Conservation (phyloP, 2,797 vertebrate genomes). For the Gallinago solitaria region DNA sequence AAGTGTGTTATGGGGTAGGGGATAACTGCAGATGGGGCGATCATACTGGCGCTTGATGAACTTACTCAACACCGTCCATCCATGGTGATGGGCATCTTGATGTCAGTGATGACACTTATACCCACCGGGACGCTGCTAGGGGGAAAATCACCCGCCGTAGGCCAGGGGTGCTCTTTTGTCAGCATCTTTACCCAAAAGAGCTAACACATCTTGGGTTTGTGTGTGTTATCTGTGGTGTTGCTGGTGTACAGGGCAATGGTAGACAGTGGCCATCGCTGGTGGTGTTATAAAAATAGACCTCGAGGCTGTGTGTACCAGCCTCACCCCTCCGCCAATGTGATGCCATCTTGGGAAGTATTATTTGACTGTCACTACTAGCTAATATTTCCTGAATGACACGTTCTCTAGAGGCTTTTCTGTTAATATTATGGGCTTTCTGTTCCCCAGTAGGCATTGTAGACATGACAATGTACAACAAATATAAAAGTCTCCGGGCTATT, state of each 20-base stretch:
- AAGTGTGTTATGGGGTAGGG: neutral
- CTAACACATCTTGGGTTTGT: neutral
- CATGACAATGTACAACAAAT: neutral
- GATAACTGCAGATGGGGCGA: neutral
- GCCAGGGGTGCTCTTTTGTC: neutral
- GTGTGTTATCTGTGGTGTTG: neutral
- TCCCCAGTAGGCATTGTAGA: neutral
- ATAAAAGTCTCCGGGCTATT: fast-evolving
- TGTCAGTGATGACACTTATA: too few species aligned
- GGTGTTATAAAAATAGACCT: neutral
- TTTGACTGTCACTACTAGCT: neutral
- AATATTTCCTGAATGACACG: neutral
- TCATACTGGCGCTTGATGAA: fast-evolving
- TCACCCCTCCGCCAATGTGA: neutral
- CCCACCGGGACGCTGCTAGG: neutral
- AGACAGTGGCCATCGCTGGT: fast-evolving
- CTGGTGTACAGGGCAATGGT: neutral
- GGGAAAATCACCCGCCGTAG: fast-evolving
- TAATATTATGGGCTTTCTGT: neutral
- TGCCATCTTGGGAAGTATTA: neutral
- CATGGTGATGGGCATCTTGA: too few species aligned
- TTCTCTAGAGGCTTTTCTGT: neutral
- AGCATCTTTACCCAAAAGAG: neutral
- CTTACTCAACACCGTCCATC: neutral
- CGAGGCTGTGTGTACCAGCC: neutral